These are phyloP conservation scores for Vipera ursinii DNA, from an alignment of 2,797 vertebrate genomes.

Conservation along the genomic window DNA sequence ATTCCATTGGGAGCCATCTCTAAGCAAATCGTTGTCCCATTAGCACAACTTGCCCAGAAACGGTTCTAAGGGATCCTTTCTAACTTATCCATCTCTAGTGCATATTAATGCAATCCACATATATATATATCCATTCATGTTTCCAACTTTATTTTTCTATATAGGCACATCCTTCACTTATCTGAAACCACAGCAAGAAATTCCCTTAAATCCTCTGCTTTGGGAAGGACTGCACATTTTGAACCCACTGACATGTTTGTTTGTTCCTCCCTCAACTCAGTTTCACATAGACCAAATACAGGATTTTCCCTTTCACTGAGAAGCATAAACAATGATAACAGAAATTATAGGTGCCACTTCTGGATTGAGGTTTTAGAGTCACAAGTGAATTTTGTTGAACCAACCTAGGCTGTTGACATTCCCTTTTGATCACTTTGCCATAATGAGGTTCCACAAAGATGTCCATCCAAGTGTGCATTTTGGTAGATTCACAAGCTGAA, in stretches of 20 bases:
- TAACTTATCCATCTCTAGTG: background rate
- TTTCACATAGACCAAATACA: background rate
- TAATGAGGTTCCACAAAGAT: constrained; percentile 56
- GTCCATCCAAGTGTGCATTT: constrained; percentile 63
- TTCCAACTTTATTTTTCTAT: background rate
- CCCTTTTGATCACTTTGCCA: constrained; percentile 57
- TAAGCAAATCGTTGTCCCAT: background rate
- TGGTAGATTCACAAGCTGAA: constrained; percentile 51
- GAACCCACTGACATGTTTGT: background rate
- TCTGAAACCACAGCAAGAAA: background rate
- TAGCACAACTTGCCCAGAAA: background rate
- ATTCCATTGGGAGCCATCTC: background rate
- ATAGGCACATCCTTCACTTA: background rate
- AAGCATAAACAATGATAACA: background rate
- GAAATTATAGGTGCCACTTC: background rate
- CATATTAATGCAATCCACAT: background rate
- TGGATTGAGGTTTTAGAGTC: constrained; percentile 46
- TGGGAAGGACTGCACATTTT: too few relatives aligned
- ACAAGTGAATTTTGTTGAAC: constrained; percentile 43
- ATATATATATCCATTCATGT: background rate
- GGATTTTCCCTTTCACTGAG: background rate
- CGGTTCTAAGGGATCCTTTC: background rate
- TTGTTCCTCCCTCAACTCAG: background rate
- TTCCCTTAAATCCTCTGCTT: background rate
- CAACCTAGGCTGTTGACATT: constrained; percentile 34